Evolutionary conservation across 2,888 invertebrate genomes (phyloP).

Genomic region (Neoscelio sp.): DNA sequence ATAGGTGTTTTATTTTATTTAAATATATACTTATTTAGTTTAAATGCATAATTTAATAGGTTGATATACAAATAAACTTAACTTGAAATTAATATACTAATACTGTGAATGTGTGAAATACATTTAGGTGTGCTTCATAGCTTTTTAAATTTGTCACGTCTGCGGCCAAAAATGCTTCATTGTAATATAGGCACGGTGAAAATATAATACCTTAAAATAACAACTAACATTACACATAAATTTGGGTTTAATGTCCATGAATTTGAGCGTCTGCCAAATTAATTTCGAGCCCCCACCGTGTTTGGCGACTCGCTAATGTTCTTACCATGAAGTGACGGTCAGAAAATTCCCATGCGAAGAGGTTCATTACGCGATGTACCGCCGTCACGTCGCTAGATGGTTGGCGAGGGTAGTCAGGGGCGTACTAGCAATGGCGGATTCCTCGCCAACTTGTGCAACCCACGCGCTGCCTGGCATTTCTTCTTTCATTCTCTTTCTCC

Average conservation of each 20-base stretch:
- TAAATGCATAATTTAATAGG: no score
- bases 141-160: slow-evolving; percentile 15
- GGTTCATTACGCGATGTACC: slow-evolving; percentile 77
- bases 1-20: no score
- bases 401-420: slow-evolving; percentile 74
- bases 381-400: slow-evolving; percentile 75
- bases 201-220: slow-evolving; percentile 52
- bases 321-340: slow-evolving; percentile 45
- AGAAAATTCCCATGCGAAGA: slow-evolving; percentile 71
- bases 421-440: slow-evolving; percentile 75
- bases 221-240: slow-evolving; percentile 51
- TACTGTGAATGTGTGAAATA: no score
- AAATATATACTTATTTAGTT: no score
- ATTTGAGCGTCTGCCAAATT: slow-evolving; percentile 53
- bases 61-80: no score
- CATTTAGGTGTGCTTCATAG: slow-evolving; percentile 14
- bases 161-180: slow-evolving; percentile 27
- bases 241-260: slow-evolving; percentile 55
- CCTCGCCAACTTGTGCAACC: slow-evolving; percentile 72
- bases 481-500: slow-evolving; percentile 60
- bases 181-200: slow-evolving; percentile 27
- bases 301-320: slow-evolving; percentile 56
- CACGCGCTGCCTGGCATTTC: slow-evolving; percentile 68
- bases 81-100: no score
- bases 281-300: slow-evolving; percentile 59